Percentiles rank a stretch among this genome's conserved stretches.
Evolutionary conservation across 2,888 invertebrate species (phyloP).

Genomic region (Diadegma fenestrale): DNA sequence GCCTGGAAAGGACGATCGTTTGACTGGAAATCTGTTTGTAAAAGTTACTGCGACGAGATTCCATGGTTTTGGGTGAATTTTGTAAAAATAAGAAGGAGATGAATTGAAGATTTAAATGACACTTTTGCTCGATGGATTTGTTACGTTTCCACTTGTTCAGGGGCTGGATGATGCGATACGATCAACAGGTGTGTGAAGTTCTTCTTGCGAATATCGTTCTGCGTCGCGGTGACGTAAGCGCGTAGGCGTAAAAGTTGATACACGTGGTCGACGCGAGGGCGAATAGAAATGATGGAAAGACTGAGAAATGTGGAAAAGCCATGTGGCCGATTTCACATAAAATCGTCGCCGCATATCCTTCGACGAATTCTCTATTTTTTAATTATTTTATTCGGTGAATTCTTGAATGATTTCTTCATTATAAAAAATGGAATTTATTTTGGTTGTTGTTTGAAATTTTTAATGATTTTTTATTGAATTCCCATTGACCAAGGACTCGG

Average conservation of each 20-base stretch:
- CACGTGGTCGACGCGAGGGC: conserved; percentile 43
- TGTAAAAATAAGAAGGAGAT: neutral
- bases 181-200: conserved; percentile 61
- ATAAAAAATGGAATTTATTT: neutral
- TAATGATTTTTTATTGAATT: neutral
- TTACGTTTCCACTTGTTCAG: conserved; percentile 23
- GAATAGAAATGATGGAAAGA: neutral
- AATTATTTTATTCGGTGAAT: too few species aligned
- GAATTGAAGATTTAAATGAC: neutral
- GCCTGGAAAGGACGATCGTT: neutral
- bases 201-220: conserved; percentile 39
- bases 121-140: conserved; percentile 43
- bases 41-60: neutral
- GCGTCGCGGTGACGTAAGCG: neutral
- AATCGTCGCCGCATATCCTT: too few species aligned
- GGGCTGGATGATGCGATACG: conserved; percentile 24
- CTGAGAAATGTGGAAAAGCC: neutral
- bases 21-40: neutral
- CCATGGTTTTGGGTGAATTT: neutral
- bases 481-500: neutral
- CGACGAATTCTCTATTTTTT: too few species aligned
- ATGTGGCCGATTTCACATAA: too few species aligned
- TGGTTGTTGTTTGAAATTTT: too few species aligned
- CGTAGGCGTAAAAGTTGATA: conserved; percentile 50
- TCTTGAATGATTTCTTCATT: neutral